phyloP scores from a whole-genome alignment of 1,140 invertebrate genomes.

The Lepidurus arcticus region DNA sequence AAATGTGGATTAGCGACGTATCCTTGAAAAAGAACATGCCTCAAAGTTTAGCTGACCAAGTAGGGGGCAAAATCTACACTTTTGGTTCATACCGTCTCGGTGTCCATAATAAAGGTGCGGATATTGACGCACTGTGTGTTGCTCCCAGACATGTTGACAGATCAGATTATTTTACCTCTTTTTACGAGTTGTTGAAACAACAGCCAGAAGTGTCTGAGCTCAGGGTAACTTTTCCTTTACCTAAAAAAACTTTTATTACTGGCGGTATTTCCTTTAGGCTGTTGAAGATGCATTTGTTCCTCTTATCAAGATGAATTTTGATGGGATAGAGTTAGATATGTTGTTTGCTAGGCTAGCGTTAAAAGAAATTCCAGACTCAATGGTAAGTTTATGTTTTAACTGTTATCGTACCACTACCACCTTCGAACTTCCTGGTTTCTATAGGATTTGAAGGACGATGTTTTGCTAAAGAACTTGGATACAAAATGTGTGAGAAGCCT shows the following conservation, averaged over 20 bases:
- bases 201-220: constrained; percentile 81
- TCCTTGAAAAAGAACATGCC: constrained; percentile 86
- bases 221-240: constrained; percentile 50
- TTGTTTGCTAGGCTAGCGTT: constrained; percentile 88
- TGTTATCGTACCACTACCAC: background rate
- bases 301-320: constrained; percentile 98
- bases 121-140: constrained; percentile 98
- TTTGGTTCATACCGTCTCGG: constrained; percentile 92
- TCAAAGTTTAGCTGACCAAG: constrained; percentile 64
- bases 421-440: constrained; percentile 40
- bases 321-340: constrained; percentile 98
- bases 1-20: constrained; percentile 85
- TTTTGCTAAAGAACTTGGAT: constrained; percentile 89
- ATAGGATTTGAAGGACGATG: constrained; percentile 83
- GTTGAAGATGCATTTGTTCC: constrained; percentile 99
- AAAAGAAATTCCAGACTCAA: constrained; percentile 78
- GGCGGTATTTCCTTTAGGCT: constrained; percentile 52
- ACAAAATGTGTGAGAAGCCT: constrained; percentile 93
- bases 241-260: constrained; percentile 29
- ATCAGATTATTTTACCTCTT: constrained; percentile 89
- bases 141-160: constrained; percentile 92
- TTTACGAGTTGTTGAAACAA: constrained; percentile 82
- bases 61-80: constrained; percentile 97
- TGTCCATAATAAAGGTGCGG: constrained; percentile 95
- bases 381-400: constrained; percentile 44